phyloP scores from a whole-genome alignment of 1,140 invertebrate species.

The Drosophila biarmipes region DNA sequence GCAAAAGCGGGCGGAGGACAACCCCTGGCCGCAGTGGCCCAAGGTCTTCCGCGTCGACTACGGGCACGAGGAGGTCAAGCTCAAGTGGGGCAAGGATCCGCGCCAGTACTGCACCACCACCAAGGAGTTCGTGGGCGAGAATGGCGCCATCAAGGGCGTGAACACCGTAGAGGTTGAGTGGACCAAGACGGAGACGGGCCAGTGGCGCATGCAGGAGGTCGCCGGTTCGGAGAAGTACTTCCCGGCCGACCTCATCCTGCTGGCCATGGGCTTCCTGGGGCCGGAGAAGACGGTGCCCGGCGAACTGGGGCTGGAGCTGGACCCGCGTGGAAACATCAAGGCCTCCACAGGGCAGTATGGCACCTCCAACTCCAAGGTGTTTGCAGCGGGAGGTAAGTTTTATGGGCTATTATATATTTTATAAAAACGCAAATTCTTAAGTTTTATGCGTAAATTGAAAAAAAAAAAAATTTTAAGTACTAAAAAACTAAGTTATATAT shows the following conservation, averaged over 20 bases:
- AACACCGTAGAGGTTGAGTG: conserved; percentile 96
- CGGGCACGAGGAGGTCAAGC: conserved; percentile 98
- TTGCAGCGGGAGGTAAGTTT: conserved; percentile 96
- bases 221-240: conserved; percentile 92
- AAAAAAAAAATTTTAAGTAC: too few species aligned
- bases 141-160: conserved; percentile 95
- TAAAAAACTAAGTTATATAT: too few species aligned
- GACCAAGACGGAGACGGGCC: conserved; percentile 95
- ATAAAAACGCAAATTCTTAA: not conserved
- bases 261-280: conserved; percentile 99
- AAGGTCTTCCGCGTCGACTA: conserved; percentile 98
- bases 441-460: not conserved
- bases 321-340: conserved; percentile 96
- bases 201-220: conserved; percentile 97
- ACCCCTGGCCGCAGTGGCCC: conserved; percentile 99
- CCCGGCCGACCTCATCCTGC: conserved; percentile 95
- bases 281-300: conserved; percentile 95
- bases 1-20: conserved; percentile 90
- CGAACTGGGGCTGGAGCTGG: conserved; percentile 93
- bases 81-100: conserved; percentile 97
- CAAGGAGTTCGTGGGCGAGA: conserved; percentile 97
- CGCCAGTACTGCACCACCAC: conserved; percentile 96
- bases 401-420: not conserved
- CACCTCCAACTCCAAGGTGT: conserved; percentile 94
- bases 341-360: conserved; percentile 91